Conservation (phyloP, 2,888 invertebrate genomes). For the Capitulum mitella region DNA sequence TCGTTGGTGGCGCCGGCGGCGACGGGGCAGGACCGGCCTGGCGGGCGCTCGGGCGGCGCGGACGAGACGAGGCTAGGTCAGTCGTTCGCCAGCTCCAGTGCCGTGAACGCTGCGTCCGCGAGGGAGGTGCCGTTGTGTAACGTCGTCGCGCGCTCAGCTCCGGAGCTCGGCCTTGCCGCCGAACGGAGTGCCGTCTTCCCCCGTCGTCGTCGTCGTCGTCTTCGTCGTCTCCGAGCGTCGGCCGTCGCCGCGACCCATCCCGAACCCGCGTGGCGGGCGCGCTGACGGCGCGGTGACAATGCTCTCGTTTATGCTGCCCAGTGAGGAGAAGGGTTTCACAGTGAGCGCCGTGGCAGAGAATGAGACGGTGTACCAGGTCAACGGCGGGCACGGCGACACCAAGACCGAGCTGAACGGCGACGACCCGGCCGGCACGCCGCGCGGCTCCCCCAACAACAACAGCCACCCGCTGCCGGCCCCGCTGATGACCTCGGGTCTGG, state of each 20-base stretch:
- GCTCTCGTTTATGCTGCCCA: slow-evolving; percentile 13
- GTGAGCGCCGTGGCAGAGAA: not conserved
- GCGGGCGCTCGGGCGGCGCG: too few relatives aligned
- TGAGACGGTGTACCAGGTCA: not conserved
- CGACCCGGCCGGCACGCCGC: not conserved
- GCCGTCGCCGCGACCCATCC: too few relatives aligned
- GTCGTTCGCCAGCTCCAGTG: too few relatives aligned
- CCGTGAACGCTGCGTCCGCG: too few relatives aligned
- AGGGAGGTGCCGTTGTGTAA: too few relatives aligned
- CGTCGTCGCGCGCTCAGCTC: too few relatives aligned
- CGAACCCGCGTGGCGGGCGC: not conserved
- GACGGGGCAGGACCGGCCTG: too few relatives aligned
- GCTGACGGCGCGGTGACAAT: not conserved
- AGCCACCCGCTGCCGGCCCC: not conserved
- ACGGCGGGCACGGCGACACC: not conserved
- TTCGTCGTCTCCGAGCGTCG: too few relatives aligned
- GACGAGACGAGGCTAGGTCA: too few relatives aligned
- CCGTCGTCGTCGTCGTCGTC: too few relatives aligned
- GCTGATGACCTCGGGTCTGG: not conserved
- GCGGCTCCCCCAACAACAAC: slow-evolving; percentile 10
- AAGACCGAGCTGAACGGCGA: not conserved
- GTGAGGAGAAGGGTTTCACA: slow-evolving; percentile 4
- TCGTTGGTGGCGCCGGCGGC: not conserved
- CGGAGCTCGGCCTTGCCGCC: too few relatives aligned
- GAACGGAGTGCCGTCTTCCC: too few relatives aligned